A percentile compares a stretch with the other conserved stretches of the same genome.
Evolutionary conservation across 2,888 invertebrate genomes (phyloP).

Genomic region (Heliconius ethilla): DNA sequence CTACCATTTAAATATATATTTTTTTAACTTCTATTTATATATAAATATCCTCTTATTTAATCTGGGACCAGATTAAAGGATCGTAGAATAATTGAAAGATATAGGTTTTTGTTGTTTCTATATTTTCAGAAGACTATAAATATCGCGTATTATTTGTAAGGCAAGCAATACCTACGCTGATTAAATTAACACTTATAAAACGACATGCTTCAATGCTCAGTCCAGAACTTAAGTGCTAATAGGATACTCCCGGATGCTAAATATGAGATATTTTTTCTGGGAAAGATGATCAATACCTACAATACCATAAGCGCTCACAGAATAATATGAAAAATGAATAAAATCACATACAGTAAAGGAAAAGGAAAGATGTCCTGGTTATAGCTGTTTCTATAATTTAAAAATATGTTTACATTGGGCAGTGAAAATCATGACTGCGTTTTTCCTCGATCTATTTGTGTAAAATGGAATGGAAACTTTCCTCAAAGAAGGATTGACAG

Average conservation of each 20-base stretch:
- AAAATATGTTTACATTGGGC: too few relatives aligned
- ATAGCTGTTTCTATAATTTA: too few relatives aligned
- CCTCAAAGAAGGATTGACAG: too few relatives aligned
- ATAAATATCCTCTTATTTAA: not conserved
- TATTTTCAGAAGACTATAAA: not conserved
- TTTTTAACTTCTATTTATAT: too few relatives aligned
- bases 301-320: not conserved
- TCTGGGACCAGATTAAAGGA: not conserved
- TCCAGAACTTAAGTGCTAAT: slow-evolving; percentile 35
- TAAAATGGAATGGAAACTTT: not conserved
- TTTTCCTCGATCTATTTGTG: too few relatives aligned
- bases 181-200: slow-evolving; percentile 52
- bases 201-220: slow-evolving; percentile 13
- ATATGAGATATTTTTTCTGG: not conserved
- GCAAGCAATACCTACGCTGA: not conserved
- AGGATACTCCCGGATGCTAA: slow-evolving; percentile 26
- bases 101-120: not conserved
- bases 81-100: too few relatives aligned
- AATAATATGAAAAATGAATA: not conserved
- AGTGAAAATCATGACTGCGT: too few relatives aligned
- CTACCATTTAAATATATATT: too few relatives aligned
- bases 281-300: slow-evolving; percentile 10
- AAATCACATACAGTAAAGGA: not conserved
- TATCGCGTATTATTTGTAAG: not conserved
- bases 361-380: too few relatives aligned